These are phyloP conservation scores for Petrocephalus microphthalmus DNA, from an alignment of 2,113 vertebrate genomes.

Conservation along the genomic window DNA sequence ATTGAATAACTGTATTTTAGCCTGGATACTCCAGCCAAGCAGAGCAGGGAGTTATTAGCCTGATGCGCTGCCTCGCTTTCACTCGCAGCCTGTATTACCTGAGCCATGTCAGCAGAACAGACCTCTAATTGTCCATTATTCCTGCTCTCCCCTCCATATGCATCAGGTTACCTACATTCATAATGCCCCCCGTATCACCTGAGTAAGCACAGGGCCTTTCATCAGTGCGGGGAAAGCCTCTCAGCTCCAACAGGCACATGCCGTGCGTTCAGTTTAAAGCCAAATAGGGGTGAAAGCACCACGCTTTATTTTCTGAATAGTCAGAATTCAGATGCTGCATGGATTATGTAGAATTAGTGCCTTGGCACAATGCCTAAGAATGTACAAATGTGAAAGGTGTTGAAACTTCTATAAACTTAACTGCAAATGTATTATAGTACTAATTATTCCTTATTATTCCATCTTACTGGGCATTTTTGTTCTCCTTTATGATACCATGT, in stretches of 20 bases:
- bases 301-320: background rate
- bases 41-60: background rate
- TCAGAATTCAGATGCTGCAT: background rate
- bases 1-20: background rate
- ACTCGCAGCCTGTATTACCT: conserved; percentile 18
- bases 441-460: background rate
- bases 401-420: background rate
- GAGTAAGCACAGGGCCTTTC: conserved; percentile 34
- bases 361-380: background rate
- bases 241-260: background rate
- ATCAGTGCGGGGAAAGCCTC: background rate
- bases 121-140: conserved; percentile 48
- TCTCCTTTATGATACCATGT: background rate
- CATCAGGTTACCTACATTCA: conserved; percentile 54
- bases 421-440: background rate
- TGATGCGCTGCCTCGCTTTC: conserved; percentile 15
- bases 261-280: background rate
- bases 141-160: conserved; percentile 44
- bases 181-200: conserved; percentile 45
- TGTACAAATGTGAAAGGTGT: background rate
- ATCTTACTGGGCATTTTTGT: background rate
- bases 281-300: background rate
- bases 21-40: background rate
- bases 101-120: conserved; percentile 49
- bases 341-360: background rate